A percentile compares a stretch with the other conserved stretches of the same genome.
Conservation (phyloP, 2,888 invertebrate species). For the Ormyrus thymus region DNA sequence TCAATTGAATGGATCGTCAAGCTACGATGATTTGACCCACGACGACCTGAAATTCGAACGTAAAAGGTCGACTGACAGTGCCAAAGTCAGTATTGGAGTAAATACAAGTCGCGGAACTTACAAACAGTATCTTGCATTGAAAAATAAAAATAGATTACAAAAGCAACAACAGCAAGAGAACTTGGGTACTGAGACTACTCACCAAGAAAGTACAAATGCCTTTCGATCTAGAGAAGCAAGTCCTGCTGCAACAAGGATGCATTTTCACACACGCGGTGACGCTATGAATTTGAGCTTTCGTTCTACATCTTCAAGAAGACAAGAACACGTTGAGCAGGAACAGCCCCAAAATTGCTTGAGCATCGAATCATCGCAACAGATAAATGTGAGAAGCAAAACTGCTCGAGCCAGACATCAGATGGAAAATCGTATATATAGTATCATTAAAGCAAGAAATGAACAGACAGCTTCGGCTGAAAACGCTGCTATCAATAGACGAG, state of each 20-base stretch:
- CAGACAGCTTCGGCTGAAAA: constrained; percentile 30
- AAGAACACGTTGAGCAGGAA: background rate
- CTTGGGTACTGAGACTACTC: background rate
- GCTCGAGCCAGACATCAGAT: constrained; percentile 43
- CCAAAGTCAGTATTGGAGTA: constrained; percentile 61
- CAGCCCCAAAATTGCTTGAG: constrained; percentile 10
- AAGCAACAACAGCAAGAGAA: constrained; percentile 32
- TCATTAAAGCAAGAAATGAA: constrained; percentile 60
- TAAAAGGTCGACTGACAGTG: constrained; percentile 38
- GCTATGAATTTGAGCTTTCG: constrained; percentile 36
- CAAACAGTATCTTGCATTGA: constrained; percentile 63
- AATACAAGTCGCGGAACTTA: constrained; percentile 64
- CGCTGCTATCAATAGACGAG: constrained; percentile 57
- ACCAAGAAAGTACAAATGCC: background rate
- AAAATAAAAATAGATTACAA: constrained; percentile 54
- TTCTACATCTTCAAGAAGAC: background rate
- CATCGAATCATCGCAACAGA: background rate
- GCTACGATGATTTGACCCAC: constrained; percentile 67
- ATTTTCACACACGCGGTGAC: constrained; percentile 22
- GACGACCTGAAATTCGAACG: constrained; percentile 59
- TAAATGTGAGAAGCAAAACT: constrained; percentile 32
- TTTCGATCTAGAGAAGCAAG: constrained; percentile 58
- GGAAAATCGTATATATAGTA: constrained; percentile 56
- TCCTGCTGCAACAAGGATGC: constrained; percentile 61
- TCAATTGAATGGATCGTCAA: constrained; percentile 65